Percentiles rank a stretch among this genome's conserved stretches.
These are phyloP conservation scores for Melanargia galathea DNA, from an alignment of 2,888 invertebrate species.

Conservation along the genomic window DNA sequence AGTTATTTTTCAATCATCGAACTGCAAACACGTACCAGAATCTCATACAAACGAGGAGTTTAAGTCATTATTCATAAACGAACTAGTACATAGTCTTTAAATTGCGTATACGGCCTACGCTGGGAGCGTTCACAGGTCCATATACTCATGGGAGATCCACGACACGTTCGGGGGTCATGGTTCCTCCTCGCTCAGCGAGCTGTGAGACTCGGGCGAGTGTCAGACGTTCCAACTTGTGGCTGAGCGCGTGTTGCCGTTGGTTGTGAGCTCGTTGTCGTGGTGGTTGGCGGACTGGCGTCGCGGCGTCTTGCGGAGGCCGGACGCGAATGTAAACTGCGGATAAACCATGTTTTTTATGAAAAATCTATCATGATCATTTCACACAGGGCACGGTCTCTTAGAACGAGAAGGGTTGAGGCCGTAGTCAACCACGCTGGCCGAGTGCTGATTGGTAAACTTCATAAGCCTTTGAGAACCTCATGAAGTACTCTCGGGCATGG, in stretches of 20 bases:
- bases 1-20: neutral
- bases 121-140: conserved; percentile 31
- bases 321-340: conserved; percentile 68
- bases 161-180: conserved; percentile 64
- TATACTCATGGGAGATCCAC: conserved; percentile 71
- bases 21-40: conserved; percentile 5
- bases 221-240: conserved; percentile 69
- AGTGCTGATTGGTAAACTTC: no score
- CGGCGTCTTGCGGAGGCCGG: conserved; percentile 66
- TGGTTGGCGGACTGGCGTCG: conserved; percentile 53
- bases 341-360: neutral
- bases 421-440: no score
- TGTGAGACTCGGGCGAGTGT: conserved; percentile 60
- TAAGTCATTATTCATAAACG: neutral
- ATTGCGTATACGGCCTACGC: neutral
- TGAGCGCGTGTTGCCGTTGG: conserved; percentile 67
- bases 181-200: conserved; percentile 55
- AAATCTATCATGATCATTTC: no score
- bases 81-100: conserved; percentile 1
- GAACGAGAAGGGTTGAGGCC: no score
- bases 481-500: no score
- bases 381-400: no score
- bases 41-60: conserved; percentile 7
- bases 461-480: no score
- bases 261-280: conserved; percentile 67